Evolutionary conservation across 2,113 vertebrate species (phyloP).

Genomic region (Caloenas nicobarica): DNA sequence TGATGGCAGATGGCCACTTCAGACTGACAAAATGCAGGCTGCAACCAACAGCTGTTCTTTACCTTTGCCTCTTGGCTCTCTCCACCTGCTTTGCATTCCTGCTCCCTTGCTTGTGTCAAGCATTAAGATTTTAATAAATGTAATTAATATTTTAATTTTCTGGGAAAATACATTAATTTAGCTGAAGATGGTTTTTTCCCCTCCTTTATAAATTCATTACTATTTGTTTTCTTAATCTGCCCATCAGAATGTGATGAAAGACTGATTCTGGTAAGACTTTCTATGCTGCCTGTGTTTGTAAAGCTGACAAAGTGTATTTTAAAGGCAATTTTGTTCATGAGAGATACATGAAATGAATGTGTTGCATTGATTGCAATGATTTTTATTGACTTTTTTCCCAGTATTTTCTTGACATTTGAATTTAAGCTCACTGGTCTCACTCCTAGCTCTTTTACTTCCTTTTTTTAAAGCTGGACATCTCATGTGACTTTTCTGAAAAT

Average conservation of each 20-base stretch:
- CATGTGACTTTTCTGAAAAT: not conserved
- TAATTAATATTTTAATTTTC: not conserved
- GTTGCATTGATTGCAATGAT: not conserved
- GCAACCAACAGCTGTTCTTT: not conserved
- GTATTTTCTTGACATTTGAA: not conserved
- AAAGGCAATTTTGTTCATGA: not conserved
- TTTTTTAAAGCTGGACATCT: not conserved
- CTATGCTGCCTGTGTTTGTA: not conserved
- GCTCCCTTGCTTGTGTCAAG: not conserved
- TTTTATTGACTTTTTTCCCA: not conserved
- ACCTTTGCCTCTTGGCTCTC: not conserved
- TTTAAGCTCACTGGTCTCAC: not conserved
- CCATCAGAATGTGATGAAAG: not conserved
- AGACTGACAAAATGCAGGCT: not conserved
- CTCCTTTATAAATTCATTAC: not conserved
- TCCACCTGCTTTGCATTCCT: not conserved
- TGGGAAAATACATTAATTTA: not conserved
- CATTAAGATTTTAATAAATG: not conserved
- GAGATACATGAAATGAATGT: not conserved
- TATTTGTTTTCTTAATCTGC: not conserved
- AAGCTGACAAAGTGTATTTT: accelerated
- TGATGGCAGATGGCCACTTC: not conserved
- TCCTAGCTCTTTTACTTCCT: not conserved
- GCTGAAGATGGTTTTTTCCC: not conserved
- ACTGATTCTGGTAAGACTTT: not conserved